phyloP scores from a whole-genome alignment of 2,797 vertebrate genomes.

The Pangasius krempfi region DNA sequence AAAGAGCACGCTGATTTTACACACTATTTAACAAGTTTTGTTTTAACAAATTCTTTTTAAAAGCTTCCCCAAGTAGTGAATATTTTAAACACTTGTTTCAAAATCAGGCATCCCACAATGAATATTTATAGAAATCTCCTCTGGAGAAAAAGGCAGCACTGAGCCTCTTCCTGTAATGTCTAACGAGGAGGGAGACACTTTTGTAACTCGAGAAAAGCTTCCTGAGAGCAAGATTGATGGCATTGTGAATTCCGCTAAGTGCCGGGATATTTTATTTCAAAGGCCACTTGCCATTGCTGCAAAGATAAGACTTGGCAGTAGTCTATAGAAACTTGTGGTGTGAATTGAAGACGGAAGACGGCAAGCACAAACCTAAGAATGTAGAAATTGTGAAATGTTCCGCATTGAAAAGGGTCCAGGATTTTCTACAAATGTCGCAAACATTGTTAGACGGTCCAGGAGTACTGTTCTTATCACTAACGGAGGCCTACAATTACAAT shows the following conservation, averaged over 20 bases:
- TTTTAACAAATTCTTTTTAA: not conserved
- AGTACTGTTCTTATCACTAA: too few species aligned
- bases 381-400: not conserved
- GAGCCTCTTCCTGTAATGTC: not conserved
- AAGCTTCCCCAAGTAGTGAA: too few species aligned
- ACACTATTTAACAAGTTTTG: too few species aligned
- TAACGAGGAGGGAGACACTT: conserved; percentile 5
- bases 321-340: not conserved
- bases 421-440: not conserved
- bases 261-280: conserved; percentile 21
- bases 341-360: not conserved
- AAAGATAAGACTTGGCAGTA: conserved; percentile 21
- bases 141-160: not conserved
- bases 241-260: not conserved
- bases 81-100: not conserved
- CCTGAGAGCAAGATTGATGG: conserved; percentile 16
- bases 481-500: not conserved
- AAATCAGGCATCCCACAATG: not conserved
- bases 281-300: not conserved
- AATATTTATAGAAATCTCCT: conserved; percentile 12
- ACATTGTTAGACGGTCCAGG: not conserved
- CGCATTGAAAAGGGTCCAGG: not conserved
- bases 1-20: not conserved
- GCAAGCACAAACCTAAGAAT: too few species aligned
- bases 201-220: conserved; percentile 7